Conservation (phyloP, 2,797 vertebrate species). For the Artibeus lituratus region DNA sequence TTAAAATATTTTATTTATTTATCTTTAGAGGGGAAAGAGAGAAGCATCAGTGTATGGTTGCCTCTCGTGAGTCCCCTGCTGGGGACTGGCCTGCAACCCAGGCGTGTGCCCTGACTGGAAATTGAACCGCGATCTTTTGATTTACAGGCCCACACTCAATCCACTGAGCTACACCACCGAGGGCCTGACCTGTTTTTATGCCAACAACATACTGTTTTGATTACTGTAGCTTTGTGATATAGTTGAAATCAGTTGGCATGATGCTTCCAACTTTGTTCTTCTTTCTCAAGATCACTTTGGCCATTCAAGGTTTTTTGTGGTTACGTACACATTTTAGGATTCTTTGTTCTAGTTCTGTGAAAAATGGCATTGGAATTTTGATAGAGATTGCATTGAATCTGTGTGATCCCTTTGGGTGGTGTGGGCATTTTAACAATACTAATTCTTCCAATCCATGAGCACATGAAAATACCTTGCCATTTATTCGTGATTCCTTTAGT, state of each 20-base stretch:
- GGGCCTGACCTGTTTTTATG: neutral
- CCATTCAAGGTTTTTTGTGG: neutral
- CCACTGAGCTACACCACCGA: too few species aligned
- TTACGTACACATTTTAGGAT: neutral
- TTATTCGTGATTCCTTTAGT: neutral
- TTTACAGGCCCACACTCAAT: too few species aligned
- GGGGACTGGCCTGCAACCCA: too few species aligned
- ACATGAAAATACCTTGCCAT: neutral
- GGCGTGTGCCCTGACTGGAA: too few species aligned
- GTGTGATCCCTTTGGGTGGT: neutral
- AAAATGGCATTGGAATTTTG: neutral
- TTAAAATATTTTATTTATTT: too few species aligned
- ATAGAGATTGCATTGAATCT: neutral
- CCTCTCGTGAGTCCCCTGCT: too few species aligned
- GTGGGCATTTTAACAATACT: neutral
- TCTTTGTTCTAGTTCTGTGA: neutral
- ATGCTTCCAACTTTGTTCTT: neutral
- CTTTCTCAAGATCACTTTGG: neutral
- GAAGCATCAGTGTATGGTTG: too few species aligned
- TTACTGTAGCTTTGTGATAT: neutral
- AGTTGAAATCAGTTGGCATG: neutral
- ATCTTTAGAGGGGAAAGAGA: too few species aligned
- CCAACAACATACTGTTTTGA: neutral
- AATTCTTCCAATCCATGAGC: neutral
- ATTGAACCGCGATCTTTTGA: too few species aligned